Percentiles rank a stretch among this genome's conserved stretches.
These are phyloP conservation scores for Platyrinchus mystaceus DNA, from an alignment of 2,797 vertebrate species.

Conservation along the genomic window DNA sequence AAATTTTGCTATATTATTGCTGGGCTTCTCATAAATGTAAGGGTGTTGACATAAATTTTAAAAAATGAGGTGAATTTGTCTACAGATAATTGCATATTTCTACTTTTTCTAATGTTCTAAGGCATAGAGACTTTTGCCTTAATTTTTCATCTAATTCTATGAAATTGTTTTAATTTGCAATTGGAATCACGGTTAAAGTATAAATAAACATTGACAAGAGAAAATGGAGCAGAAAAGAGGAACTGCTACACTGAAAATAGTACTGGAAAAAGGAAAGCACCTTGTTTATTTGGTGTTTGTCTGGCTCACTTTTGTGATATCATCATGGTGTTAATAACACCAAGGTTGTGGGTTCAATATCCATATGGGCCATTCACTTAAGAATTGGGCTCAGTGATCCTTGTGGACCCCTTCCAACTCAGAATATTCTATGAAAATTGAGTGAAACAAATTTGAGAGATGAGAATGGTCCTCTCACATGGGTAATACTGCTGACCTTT, in stretches of 20 bases:
- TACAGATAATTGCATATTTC: neutral
- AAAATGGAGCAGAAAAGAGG: neutral
- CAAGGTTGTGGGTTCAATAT: neutral
- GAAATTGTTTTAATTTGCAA: neutral
- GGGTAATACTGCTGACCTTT: neutral
- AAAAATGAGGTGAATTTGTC: neutral
- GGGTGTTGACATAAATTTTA: neutral
- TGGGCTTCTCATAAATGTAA: neutral
- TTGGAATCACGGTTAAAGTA: neutral
- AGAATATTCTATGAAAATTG: neutral
- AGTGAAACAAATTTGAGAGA: neutral
- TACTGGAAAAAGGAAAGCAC: neutral
- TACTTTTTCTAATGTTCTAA: neutral
- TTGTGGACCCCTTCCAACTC: neutral
- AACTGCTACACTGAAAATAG: neutral
- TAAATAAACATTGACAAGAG: neutral
- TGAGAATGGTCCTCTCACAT: neutral
- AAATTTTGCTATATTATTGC: neutral
- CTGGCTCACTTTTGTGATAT: neutral
- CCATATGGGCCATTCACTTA: neutral
- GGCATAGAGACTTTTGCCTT: neutral
- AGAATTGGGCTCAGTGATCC: neutral
- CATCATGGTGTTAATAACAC: neutral
- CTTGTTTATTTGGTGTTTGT: neutral
- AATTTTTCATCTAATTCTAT: neutral